Evolutionary conservation across 2,888 invertebrate species (phyloP), one percentile per base, ranked within the genome.

Genomic region (Branchinecta sandiegonensis): DNA sequence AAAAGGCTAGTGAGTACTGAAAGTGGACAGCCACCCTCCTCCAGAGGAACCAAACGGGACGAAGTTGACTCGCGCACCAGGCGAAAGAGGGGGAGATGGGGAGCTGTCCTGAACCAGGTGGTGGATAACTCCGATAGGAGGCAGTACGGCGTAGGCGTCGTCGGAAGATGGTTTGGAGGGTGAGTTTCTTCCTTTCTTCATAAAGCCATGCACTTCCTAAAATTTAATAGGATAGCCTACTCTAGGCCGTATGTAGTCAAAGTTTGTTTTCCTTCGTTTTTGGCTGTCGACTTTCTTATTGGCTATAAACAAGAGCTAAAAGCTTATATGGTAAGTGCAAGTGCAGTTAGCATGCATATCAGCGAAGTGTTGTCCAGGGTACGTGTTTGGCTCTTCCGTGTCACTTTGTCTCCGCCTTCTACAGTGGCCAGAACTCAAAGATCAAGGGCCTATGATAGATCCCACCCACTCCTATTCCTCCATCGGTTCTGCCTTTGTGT

Each of bases 51-150:
- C 63, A 56, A 56, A 56, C 63, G 63, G 8, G 63, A 56, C 23
- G 63, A 56, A 56, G 63, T 56, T 23, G 63, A 56, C 23, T 56
- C 63, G n/a, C 63, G 63, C 8, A 17, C 63, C 14, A 56, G 63
- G 10, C n/a, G 63, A 56, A 56, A 23, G n/a, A n/a, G 63, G 14
- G 63, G 63, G n/a, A 56, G 63, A 23, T 56, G 63, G 63, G 23
- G 63, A 17, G 63, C 66, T 14, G 83, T 91, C 74, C 81, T 94
- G 69, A 90, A 91, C 76, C 87, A 89, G n/a, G 86, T 91, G 14
- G 84, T 90, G 71, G 93, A 94, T 78, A 93, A 94, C 80, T 92
- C 92, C 17, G 86, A 94, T 77, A 83, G 94, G 71, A 84, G 94
- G 74, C 87, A 88, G 77, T 89, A 86, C 77, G 87, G 90, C 74